Conservation (phyloP, 2,113 vertebrate species). For the Oxygymnocypris stewartii region DNA sequence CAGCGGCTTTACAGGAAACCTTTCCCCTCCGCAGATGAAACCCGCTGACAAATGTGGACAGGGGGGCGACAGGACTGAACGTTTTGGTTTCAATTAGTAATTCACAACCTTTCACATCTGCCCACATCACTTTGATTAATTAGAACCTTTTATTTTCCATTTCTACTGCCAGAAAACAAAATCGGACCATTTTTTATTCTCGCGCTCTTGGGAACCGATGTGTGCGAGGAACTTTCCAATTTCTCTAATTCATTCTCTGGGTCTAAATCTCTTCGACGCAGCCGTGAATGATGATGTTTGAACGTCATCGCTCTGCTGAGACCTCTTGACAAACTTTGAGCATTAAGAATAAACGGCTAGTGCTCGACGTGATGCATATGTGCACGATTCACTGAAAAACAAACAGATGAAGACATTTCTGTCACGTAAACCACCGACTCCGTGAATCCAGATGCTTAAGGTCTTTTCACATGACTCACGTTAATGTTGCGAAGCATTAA, state of each 20-base stretch:
- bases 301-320: not conserved
- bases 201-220: constrained; percentile 44
- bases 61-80: constrained; percentile 18
- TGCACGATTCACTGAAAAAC: not conserved
- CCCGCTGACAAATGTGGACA: constrained; percentile 52
- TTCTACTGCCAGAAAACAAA: constrained; percentile 56
- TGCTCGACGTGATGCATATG: not conserved
- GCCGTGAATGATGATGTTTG: constrained; percentile 2
- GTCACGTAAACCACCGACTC: not conserved
- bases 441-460: not conserved
- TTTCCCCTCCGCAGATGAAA: constrained; percentile 38
- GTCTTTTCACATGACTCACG: not conserved
- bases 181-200: constrained; percentile 50
- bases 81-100: constrained; percentile 59
- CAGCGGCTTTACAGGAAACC: constrained; percentile 38
- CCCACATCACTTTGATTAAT: constrained; percentile 53
- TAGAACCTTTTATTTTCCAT: constrained; percentile 63
- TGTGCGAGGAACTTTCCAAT: constrained; percentile 49
- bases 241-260: constrained; percentile 16
- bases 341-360: not conserved
- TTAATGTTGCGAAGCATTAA: not conserved
- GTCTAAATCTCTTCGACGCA: not conserved
- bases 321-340: not conserved
- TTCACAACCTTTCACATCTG: constrained; percentile 57
- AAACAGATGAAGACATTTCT: not conserved